Conservation (phyloP, 2,888 invertebrate species). For the Malthinus seriepunctatus region DNA sequence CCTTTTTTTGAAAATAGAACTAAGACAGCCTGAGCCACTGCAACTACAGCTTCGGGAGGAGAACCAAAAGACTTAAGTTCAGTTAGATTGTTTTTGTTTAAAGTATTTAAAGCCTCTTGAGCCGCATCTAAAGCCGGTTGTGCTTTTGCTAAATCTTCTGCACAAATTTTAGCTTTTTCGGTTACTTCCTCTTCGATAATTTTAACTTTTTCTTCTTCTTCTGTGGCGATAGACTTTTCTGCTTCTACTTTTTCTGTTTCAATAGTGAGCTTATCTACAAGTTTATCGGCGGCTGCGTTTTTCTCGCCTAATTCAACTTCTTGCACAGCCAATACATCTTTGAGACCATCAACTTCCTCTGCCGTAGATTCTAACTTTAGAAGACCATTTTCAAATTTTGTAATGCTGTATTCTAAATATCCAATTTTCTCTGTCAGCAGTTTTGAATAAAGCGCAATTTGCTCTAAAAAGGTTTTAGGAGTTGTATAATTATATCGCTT, state of each 20-base stretch:
- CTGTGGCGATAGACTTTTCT: conserved; percentile 79
- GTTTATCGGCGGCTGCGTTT: conserved; percentile 86
- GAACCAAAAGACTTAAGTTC: conserved; percentile 93
- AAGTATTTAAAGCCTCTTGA: conserved; percentile 86
- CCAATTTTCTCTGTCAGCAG: conserved; percentile 68
- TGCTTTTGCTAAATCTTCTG: conserved; percentile 86
- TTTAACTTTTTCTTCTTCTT: conserved; percentile 89
- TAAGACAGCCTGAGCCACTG: conserved; percentile 84
- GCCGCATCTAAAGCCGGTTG: conserved; percentile 90
- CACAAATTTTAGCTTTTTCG: conserved; percentile 82
- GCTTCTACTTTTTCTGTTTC: conserved; percentile 91
- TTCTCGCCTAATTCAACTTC: conserved; percentile 78
- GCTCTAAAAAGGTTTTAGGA: conserved; percentile 93
- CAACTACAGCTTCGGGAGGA: conserved; percentile 86
- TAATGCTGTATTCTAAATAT: conserved; percentile 75
- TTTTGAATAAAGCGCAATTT: conserved; percentile 81
- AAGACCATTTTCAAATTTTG: conserved; percentile 83
- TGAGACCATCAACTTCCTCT: conserved; percentile 82
- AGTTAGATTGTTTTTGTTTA: conserved; percentile 92
- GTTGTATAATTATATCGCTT: conserved; percentile 94
- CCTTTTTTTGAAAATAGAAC: conserved; percentile 82
- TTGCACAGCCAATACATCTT: conserved; percentile 68
- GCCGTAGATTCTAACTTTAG: conserved; percentile 86
- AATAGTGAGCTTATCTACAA: conserved; percentile 82
- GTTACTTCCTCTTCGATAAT: conserved; percentile 87